These are phyloP conservation scores for Fopius arisanus DNA, from an alignment of 1,140 invertebrate species.

Conservation along the genomic window DNA sequence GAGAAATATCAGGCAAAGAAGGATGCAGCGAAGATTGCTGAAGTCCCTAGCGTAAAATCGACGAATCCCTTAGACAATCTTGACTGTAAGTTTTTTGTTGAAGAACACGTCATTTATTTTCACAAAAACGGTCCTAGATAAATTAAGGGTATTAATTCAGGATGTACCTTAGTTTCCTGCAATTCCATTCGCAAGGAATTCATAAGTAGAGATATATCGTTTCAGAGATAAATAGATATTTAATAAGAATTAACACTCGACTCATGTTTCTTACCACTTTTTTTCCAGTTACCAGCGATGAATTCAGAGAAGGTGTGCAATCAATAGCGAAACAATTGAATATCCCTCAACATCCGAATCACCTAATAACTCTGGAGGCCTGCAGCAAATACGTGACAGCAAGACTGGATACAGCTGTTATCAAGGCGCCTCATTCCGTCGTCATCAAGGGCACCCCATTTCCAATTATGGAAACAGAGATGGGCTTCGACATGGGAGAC, in stretches of 20 bases:
- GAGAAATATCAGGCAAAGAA: constrained; percentile 75
- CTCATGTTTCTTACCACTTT: no score
- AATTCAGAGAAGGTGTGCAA: constrained; percentile 84
- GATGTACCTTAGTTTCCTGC: no score
- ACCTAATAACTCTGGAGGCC: constrained; percentile 79
- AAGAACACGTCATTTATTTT: no score
- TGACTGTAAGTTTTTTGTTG: constrained; percentile 79
- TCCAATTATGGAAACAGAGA: constrained; percentile 71
- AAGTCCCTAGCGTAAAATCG: constrained; percentile 74
- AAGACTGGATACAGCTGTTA: constrained; percentile 71
- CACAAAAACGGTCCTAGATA: no score
- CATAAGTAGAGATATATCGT: no score
- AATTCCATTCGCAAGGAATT: no score
- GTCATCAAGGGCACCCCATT: constrained; percentile 71
- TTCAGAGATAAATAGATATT: no score
- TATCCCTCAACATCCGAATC: constrained; percentile 82
- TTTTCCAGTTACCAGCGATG: constrained; percentile 79
- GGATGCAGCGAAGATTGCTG: constrained; percentile 61
- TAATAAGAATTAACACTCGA: no score
- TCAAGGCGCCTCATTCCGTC: constrained; percentile 71
- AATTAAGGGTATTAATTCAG: no score
- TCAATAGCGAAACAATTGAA: constrained; percentile 81
- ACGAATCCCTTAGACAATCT: constrained; percentile 85
- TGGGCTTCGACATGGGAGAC: constrained; percentile 77
- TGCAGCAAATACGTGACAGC: constrained; percentile 74